phyloP scores from a whole-genome alignment of 2,888 invertebrate species.

The Limnephilus auricula region DNA sequence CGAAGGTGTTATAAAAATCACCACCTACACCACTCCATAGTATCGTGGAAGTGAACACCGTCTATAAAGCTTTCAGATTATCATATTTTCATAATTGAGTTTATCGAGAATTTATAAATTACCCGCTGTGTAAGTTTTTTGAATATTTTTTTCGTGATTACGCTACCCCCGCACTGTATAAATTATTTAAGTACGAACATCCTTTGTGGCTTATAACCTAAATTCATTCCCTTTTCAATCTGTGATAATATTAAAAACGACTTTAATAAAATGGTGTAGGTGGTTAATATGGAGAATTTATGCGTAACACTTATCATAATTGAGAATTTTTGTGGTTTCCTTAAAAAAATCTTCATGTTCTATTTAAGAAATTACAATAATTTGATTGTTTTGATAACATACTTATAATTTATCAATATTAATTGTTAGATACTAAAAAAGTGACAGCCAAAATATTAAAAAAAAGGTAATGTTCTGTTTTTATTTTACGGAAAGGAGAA shows the following conservation, averaged over 20 bases:
- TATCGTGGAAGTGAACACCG: neutral
- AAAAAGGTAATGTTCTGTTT: too few species aligned
- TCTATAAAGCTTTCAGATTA: slow-evolving; percentile 31
- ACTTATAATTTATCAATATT: neutral
- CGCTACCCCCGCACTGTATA: slow-evolving; percentile 20
- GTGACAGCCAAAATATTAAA: too few species aligned
- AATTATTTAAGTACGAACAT: slow-evolving; percentile 21
- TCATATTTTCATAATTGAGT: slow-evolving; percentile 47
- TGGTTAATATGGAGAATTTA: neutral
- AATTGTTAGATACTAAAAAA: too few species aligned
- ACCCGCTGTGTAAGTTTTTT: slow-evolving; percentile 23
- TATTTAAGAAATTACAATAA: neutral
- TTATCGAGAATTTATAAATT: slow-evolving; percentile 42
- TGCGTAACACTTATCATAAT: neutral
- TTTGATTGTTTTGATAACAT: neutral
- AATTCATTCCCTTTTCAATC: neutral
- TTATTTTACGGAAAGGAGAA: too few species aligned
- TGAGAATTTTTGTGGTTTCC: neutral
- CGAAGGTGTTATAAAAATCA: neutral
- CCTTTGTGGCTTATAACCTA: slow-evolving; percentile 5
- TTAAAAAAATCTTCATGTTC: neutral
- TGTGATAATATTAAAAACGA: neutral
- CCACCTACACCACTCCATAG: neutral
- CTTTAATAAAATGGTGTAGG: neutral
- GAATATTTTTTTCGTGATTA: slow-evolving; percentile 32